phyloP scores from a whole-genome alignment of 2,888 invertebrate species.

The Mystacides longicornis region DNA sequence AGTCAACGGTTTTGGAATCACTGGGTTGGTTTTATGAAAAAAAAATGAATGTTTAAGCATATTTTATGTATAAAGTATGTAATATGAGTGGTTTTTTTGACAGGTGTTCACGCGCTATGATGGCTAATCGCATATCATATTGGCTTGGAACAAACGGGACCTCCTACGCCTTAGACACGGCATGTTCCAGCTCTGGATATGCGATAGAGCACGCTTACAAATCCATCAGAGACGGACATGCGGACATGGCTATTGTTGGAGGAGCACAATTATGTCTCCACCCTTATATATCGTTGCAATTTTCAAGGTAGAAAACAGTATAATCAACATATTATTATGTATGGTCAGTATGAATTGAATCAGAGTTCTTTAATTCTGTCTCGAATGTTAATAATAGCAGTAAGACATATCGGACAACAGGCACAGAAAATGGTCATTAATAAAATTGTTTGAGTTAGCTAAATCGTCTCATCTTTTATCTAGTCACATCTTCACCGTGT shows the following conservation, averaged over 20 bases:
- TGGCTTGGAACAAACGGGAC: slow-evolving; percentile 84
- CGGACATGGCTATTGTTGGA: slow-evolving; percentile 85
- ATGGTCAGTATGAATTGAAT: too few relatives aligned
- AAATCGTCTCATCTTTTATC: too few relatives aligned
- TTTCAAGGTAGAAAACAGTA: slow-evolving; percentile 61
- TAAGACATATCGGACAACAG: too few relatives aligned
- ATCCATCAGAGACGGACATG: slow-evolving; percentile 69
- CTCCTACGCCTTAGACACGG: slow-evolving; percentile 83
- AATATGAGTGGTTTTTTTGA: too few relatives aligned
- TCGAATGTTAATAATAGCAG: too few relatives aligned
- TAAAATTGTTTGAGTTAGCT: too few relatives aligned
- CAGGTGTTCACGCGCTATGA: slow-evolving; percentile 84
- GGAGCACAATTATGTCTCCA: slow-evolving; percentile 80
- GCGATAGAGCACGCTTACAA: slow-evolving; percentile 78
- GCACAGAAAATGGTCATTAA: too few relatives aligned
- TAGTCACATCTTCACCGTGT: too few relatives aligned
- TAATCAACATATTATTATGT: too few relatives aligned
- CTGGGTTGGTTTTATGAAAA: slow-evolving; percentile 40
- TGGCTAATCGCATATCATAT: slow-evolving; percentile 85
- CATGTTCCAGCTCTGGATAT: slow-evolving; percentile 86
- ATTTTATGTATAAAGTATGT: too few relatives aligned
- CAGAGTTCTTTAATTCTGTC: too few relatives aligned
- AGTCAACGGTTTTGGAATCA: slow-evolving; percentile 49
- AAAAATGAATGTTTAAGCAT: too few relatives aligned
- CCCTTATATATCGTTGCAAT: slow-evolving; percentile 84